phyloP scores from a whole-genome alignment of 2,113 vertebrate species.

The Helogale parvula region DNA sequence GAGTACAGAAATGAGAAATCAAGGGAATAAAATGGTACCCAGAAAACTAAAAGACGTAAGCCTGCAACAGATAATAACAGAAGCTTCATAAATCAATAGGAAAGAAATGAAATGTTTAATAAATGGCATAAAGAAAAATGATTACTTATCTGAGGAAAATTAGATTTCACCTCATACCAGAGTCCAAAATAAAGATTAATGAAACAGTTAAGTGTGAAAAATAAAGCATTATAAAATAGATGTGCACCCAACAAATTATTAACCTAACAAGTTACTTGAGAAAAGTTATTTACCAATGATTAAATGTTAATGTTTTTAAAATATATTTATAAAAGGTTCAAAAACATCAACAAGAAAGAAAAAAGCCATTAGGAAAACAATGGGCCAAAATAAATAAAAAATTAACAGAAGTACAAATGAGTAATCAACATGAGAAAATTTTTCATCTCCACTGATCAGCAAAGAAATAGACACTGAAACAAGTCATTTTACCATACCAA shows the following conservation, averaged over 20 bases:
- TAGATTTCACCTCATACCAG: background rate
- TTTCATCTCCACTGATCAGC: background rate
- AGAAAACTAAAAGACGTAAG: background rate
- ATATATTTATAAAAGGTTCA: background rate
- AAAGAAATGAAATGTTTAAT: background rate
- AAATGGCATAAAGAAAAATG: background rate
- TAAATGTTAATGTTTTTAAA: background rate
- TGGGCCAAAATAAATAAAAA: constrained; percentile 9
- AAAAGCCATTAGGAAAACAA: background rate
- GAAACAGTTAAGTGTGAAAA: background rate
- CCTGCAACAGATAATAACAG: background rate
- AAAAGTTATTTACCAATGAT: background rate
- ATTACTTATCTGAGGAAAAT: constrained; percentile 2
- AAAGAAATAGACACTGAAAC: background rate
- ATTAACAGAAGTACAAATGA: background rate
- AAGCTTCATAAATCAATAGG: background rate
- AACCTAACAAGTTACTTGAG: background rate
- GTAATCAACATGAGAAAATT: background rate
- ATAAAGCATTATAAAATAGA: background rate
- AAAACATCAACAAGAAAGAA: background rate
- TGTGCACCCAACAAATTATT: background rate
- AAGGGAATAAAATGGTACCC: background rate
- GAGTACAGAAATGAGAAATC: background rate
- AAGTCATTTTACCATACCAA: constrained; percentile 26
- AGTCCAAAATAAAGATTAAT: background rate